Evolutionary conservation across 2,888 invertebrate species (phyloP).

Genomic region (Euspilapteryx auroguttella): DNA sequence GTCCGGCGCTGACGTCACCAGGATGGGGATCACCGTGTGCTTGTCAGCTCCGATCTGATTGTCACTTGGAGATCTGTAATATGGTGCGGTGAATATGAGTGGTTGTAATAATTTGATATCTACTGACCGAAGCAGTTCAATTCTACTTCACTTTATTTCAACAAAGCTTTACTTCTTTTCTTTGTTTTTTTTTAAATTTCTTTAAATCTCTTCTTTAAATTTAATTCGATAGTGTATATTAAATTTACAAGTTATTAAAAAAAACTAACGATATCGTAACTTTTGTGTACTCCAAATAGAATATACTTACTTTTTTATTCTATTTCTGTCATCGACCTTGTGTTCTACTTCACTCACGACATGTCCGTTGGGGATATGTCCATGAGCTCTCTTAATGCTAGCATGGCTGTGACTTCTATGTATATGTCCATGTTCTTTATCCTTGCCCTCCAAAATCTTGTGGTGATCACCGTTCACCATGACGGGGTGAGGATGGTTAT

Average conservation of each 20-base stretch:
- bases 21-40: constrained; percentile 34
- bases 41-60: constrained; percentile 20
- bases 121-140: too few species aligned
- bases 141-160: too few species aligned
- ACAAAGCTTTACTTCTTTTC: too few species aligned
- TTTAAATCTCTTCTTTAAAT: background rate
- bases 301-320: constrained; percentile 35
- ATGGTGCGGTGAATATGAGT: too few species aligned
- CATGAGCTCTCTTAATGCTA: constrained; percentile 40
- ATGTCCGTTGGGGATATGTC: constrained; percentile 38
- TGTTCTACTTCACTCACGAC: constrained; percentile 32
- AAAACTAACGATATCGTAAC: too few species aligned
- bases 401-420: constrained; percentile 48
- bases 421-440: constrained; percentile 21
- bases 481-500: constrained; percentile 10
- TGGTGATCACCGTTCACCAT: constrained; percentile 13
- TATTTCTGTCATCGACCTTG: constrained; percentile 24
- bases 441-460: constrained; percentile 10
- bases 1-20: constrained; percentile 31
- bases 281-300: too few species aligned
- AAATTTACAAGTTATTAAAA: too few species aligned
- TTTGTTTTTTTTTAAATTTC: too few species aligned
- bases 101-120: too few species aligned
- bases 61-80: constrained; percentile 39
- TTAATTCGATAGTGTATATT: too few species aligned